phyloP scores from a whole-genome alignment of 2,888 invertebrate genomes.

The Acrobasis consociella region DNA sequence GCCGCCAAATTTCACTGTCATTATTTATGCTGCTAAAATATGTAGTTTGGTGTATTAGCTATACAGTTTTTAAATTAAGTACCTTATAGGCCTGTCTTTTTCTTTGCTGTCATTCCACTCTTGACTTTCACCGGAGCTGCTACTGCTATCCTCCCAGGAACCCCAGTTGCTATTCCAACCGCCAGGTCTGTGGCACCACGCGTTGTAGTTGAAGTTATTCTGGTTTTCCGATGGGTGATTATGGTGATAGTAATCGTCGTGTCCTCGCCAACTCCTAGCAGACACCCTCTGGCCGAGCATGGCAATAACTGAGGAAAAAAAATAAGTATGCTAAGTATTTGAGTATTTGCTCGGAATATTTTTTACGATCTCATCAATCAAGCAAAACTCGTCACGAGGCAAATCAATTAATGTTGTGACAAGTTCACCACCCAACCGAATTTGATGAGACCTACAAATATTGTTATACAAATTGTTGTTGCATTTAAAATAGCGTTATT shows the following conservation, averaged over 20 bases:
- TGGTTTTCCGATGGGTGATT: not conserved
- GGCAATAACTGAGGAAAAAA: slow-evolving; percentile 7
- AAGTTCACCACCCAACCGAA: no score
- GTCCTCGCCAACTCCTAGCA: not conserved
- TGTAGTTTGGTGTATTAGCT: no score
- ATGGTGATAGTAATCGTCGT: not conserved
- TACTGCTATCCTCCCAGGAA: not conserved
- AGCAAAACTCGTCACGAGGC: no score
- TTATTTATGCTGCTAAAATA: no score
- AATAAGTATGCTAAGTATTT: not conserved
- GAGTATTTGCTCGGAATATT: no score
- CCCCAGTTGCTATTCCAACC: slow-evolving; percentile 2
- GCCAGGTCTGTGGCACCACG: slow-evolving; percentile 16
- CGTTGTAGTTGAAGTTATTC: slow-evolving; percentile 18
- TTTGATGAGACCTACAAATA: no score
- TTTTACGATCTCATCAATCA: no score
- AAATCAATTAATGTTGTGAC: no score
- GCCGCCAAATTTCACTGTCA: no score
- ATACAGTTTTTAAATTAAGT: no score
- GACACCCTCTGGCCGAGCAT: not conserved
- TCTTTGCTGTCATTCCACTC: slow-evolving; percentile 8
- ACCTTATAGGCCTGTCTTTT: not conserved
- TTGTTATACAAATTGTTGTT: no score
- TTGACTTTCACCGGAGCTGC: not conserved
- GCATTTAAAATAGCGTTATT: no score